Evolutionary conservation across 2,888 invertebrate genomes (phyloP).

Genomic region (Thumatha senex): DNA sequence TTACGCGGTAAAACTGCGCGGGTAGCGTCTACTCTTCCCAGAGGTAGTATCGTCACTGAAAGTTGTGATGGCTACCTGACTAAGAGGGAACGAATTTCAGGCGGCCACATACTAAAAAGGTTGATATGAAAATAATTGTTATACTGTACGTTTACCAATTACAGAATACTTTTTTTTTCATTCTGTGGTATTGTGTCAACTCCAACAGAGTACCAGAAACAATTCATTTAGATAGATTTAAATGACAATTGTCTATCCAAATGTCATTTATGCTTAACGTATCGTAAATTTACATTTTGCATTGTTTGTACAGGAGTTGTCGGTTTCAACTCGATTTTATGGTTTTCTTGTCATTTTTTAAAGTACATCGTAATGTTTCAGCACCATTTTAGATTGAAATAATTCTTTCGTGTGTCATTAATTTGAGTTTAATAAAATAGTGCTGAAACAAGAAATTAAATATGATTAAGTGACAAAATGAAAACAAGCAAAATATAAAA

Average conservation of each 20-base stretch:
- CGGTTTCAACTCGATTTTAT: conserved; percentile 25
- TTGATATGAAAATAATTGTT: conserved; percentile 15
- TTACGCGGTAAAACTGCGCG: conserved; percentile 35
- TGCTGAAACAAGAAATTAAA: not conserved
- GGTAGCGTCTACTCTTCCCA: conserved; percentile 43
- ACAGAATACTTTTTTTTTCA: conserved; percentile 5
- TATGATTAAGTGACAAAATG: not conserved
- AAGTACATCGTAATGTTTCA: conserved; percentile 17
- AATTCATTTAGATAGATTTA: conserved; percentile 56
- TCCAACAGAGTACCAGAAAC: conserved; percentile 38
- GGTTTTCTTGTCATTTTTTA: conserved; percentile 25
- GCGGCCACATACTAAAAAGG: conserved; percentile 27
- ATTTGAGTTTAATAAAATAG: not conserved
- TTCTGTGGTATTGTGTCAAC: conserved; percentile 33
- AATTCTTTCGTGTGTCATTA: conserved; percentile 16
- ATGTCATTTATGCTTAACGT: conserved; percentile 42
- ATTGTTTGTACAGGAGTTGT: conserved; percentile 25
- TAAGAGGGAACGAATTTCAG: conserved; percentile 47
- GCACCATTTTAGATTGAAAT: conserved; percentile 15
- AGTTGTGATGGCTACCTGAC: conserved; percentile 39
- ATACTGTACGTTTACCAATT: conserved; percentile 24
- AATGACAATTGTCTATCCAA: conserved; percentile 52
- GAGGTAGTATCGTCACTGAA: conserved; percentile 50
- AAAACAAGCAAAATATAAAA: too few species aligned
- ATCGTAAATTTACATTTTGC: conserved; percentile 43